Percentiles rank a stretch among this genome's conserved stretches.
phyloP scores from a whole-genome alignment of 2,888 invertebrate species.

The Prionchulus punctatus region DNA sequence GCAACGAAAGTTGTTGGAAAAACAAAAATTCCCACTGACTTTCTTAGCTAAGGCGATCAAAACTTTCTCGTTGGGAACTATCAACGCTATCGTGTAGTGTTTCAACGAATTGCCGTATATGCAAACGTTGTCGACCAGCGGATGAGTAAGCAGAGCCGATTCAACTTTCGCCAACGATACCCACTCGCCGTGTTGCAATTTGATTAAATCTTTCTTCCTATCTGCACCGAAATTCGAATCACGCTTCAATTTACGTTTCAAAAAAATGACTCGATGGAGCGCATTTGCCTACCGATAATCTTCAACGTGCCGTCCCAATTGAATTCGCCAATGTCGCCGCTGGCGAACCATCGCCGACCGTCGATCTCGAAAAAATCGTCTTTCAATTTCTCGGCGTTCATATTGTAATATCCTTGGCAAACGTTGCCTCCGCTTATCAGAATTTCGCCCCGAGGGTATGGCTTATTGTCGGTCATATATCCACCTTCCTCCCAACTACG shows the following conservation, averaged over 20 bases:
- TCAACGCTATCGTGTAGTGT: conserved; percentile 67
- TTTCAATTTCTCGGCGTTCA: conserved; percentile 59
- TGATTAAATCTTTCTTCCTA: conserved; percentile 95
- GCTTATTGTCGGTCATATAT: conserved; percentile 69
- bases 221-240: conserved; percentile 51
- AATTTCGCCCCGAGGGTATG: conserved; percentile 67
- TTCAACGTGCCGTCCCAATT: conserved; percentile 81
- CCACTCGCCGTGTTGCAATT: conserved; percentile 93
- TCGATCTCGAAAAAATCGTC: conserved; percentile 52
- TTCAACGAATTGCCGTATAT: conserved; percentile 79
- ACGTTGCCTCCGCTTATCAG: conserved; percentile 75
- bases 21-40: conserved; percentile 38
- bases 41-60: conserved; percentile 52
- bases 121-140: conserved; percentile 88
- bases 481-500: conserved; percentile 86
- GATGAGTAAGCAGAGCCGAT: conserved; percentile 77
- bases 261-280: neutral
- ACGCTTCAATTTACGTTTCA: neutral
- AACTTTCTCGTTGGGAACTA: conserved; percentile 54
- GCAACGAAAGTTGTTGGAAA: neutral
- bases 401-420: conserved; percentile 77
- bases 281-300: conserved; percentile 64
- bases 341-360: conserved; percentile 76
- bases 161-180: conserved; percentile 66
- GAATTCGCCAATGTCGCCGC: conserved; percentile 88